Base-by-base conservation (phyloP, 2,113 vertebrate genomes). In the Toxostoma redivivum region DNA sequence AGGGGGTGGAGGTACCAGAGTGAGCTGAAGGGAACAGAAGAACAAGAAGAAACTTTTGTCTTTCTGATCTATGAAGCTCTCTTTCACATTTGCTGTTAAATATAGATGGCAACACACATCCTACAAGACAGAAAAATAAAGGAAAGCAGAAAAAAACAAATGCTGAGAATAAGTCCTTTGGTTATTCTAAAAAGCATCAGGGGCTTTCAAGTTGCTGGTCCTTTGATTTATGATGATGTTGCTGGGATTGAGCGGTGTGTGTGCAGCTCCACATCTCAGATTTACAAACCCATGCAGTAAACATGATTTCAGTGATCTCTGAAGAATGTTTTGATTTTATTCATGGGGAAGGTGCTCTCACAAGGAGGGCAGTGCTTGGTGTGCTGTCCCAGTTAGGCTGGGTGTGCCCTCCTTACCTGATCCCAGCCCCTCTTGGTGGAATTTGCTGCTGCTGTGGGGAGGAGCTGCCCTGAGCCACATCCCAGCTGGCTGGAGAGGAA, bases 71-170 rank as follows among this genome's bases (percentile, higher is more conserved):
- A 1, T 5, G 7, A 86, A 79, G 31, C 65, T 54, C 22, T 18
- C 66, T 90, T 93, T 95, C 88, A 40, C 72, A 61, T 88, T 90
- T 67, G 60, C 88, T 88, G 88, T 96, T 95, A 95, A 96, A 95
- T 90, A 92, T 93, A 95, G 92, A 93, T 92, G 79, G 72, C 80
- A 96, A 91, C 69, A n/a, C 44, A 8, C 60, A 5, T 86, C 64
- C 50, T 83, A 48, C 56, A 66, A 78, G 89, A 45, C 35, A 58
- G 53, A 48, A 83, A 89, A 92, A 65, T 72, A 91, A 86, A 94
- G 64, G 81, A 71, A 71, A 47, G 31, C 18, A 83, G 76, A 50
- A 90, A 82, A 93, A 95, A 95, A 62, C 57, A 91, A 95, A 61
- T 15, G 51, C 81, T 86, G 51, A 56, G 88, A 67, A 67, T 83